Base-by-base conservation (phyloP, 2,888 invertebrate genomes). In the Criorhina ranunculi region DNA sequence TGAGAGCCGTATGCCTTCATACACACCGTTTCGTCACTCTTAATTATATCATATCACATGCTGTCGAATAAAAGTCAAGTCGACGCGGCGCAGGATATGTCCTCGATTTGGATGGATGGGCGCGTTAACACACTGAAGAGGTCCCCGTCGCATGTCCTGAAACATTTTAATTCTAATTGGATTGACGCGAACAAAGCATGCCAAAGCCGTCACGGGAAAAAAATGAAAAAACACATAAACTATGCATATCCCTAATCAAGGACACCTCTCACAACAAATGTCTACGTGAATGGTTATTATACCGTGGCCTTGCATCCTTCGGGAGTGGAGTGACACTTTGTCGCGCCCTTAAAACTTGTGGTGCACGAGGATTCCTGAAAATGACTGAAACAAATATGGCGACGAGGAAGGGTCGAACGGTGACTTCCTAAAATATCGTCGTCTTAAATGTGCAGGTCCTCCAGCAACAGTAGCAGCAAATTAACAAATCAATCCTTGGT, bases 401-500 rank as follows among this genome's bases (percentile, higher is more conserved):
- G 17, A 35, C 51, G 29, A 8, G 5, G 8, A 37, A 11, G n/a
- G 12, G 33, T 33, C 29, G 76, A 49, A 59, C 31, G 70, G 70
- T 66, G 77, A 66, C 77, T 77, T 77, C 17, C 51, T 64, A 51
- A 64, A 51, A 72, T 53, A 37, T 12, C 59, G 46, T 60, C 77
- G 53, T 55, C 53, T 37, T 29, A 19, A 42, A 62, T 59, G 53
- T 66, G 60, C 46, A 37, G 31, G 31, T 44, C 29, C 17, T 55
- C 24, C 60, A 12, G 11, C 37, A 49, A 12, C 15, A 72, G 42
- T 15, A 53, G 9, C 60, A 8, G 19, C 55, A 64, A 82, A 82
- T 77, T 72, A 59, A 79, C 79, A 83, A 79, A 83, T 79, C 79
- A 69, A 78, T 69, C 12, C 29, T 60, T 24, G 76, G 24, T 29